Conservation (phyloP, 2,888 invertebrate species). For the Beris chalybata region DNA sequence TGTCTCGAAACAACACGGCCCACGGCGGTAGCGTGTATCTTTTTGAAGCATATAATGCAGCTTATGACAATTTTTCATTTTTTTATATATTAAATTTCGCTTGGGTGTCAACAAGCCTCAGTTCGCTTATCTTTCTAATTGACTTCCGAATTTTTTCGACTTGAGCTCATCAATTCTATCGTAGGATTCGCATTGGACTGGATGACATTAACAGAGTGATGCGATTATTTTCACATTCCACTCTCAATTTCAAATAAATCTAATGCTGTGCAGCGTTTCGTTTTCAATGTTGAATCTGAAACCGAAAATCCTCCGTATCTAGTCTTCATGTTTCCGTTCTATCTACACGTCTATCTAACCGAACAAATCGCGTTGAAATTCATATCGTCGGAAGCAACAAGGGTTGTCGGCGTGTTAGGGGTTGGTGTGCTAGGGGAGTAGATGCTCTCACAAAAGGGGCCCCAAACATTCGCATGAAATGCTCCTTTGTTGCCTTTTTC, state of each 20-base stretch:
- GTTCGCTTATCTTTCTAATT: constrained; percentile 3
- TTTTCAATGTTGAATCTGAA: constrained; percentile 4
- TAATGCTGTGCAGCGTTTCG: constrained; percentile 17
- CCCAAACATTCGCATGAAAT: constrained; percentile 20
- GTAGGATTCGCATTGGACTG: neutral
- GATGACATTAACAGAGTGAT: constrained; percentile 26
- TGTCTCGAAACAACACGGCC: too few relatives aligned
- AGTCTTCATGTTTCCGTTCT: constrained; percentile 35
- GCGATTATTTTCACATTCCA: constrained; percentile 22
- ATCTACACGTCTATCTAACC: constrained; percentile 37
- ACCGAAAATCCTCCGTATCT: constrained; percentile 9
- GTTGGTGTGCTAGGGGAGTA: neutral
- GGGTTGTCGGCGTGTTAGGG: neutral
- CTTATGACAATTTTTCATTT: too few relatives aligned
- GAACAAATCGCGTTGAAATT: constrained; percentile 35
- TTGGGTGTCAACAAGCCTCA: neutral
- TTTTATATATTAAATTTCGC: too few relatives aligned
- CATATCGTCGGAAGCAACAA: constrained; percentile 21
- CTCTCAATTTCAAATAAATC: constrained; percentile 4
- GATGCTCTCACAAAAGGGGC: constrained; percentile 7
- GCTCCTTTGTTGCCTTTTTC: constrained; percentile 29
- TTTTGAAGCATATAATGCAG: too few relatives aligned
- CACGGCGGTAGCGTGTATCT: too few relatives aligned
- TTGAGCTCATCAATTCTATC: neutral
- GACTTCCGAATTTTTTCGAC: neutral